Evolutionary conservation across 1,140 invertebrate genomes (phyloP).

Genomic region (Phortica variegata): DNA sequence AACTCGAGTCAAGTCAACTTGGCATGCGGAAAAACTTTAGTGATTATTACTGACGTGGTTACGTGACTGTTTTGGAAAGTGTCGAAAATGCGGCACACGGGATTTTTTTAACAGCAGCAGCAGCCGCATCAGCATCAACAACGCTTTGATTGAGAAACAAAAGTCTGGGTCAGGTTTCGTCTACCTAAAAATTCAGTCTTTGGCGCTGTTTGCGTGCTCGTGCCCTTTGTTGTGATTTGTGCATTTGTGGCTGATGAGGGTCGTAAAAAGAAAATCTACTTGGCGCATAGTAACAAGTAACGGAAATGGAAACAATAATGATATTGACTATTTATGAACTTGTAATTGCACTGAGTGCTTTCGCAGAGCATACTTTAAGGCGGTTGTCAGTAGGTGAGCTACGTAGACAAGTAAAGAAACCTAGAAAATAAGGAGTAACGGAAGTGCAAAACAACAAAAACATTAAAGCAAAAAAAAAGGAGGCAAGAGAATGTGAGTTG

Average conservation of each 20-base stretch:
- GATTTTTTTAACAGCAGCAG: slow-evolving; percentile 5
- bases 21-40: slow-evolving; percentile 40
- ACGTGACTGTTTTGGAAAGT: slow-evolving; percentile 57
- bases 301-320: slow-evolving; percentile 14
- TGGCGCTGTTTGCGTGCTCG: too few species aligned
- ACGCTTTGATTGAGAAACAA: neutral
- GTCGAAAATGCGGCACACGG: slow-evolving; percentile 52
- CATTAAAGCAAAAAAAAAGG: too few species aligned
- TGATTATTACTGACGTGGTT: slow-evolving; percentile 57
- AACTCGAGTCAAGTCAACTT: slow-evolving; percentile 8
- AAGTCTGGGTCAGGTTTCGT: neutral
- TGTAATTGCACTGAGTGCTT: neutral
- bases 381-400: too few species aligned
- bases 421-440: too few species aligned
- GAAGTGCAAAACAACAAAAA: too few species aligned
- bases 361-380: slow-evolving; percentile 28
- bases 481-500: too few species aligned
- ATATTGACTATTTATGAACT: slow-evolving; percentile 42
- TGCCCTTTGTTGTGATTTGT: slow-evolving; percentile 24
- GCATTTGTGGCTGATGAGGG: slow-evolving; percentile 13
- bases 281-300: slow-evolving; percentile 8
- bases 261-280: slow-evolving; percentile 52
- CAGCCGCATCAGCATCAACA: neutral
- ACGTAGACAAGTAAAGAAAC: too few species aligned
- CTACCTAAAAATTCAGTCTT: too few species aligned